Percentiles rank a stretch among this genome's conserved stretches.
phyloP scores from a whole-genome alignment of 1,140 invertebrate species.

The Ceratosolen solmsi region DNA sequence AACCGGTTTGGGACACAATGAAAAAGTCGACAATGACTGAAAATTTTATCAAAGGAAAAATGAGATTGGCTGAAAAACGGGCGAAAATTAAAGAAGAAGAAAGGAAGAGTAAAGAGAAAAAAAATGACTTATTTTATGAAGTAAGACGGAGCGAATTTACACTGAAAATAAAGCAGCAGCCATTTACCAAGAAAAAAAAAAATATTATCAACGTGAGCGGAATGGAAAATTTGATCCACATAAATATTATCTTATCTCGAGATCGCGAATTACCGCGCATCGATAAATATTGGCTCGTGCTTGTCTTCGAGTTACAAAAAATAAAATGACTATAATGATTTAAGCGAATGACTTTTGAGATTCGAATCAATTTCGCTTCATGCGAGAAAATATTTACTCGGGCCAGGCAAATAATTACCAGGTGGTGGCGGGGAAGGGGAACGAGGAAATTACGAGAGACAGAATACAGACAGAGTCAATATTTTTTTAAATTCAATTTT shows the following conservation, averaged over 20 bases:
- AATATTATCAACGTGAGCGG: not conserved
- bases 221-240: not conserved
- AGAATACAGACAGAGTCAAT: not conserved
- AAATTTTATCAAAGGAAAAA: not conserved
- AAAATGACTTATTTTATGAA: too few relatives aligned
- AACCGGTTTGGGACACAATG: not conserved
- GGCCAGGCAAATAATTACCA: not conserved
- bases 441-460: not conserved
- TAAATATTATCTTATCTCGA: conserved; percentile 15
- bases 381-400: not conserved
- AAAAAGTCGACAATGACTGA: not conserved
- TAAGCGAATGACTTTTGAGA: not conserved
- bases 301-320: not conserved
- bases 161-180: not conserved
- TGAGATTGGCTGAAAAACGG: too few relatives aligned
- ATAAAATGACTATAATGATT: not conserved
- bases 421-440: too few relatives aligned
- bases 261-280: not conserved
- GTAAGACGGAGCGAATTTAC: too few relatives aligned
- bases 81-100: too few relatives aligned
- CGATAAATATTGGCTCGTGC: not conserved
- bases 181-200: not conserved
- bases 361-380: not conserved
- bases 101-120: too few relatives aligned
- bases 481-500: conserved; percentile 12